phyloP scores from a whole-genome alignment of 2,888 invertebrate genomes.

The Watsonalla cultraria region DNA sequence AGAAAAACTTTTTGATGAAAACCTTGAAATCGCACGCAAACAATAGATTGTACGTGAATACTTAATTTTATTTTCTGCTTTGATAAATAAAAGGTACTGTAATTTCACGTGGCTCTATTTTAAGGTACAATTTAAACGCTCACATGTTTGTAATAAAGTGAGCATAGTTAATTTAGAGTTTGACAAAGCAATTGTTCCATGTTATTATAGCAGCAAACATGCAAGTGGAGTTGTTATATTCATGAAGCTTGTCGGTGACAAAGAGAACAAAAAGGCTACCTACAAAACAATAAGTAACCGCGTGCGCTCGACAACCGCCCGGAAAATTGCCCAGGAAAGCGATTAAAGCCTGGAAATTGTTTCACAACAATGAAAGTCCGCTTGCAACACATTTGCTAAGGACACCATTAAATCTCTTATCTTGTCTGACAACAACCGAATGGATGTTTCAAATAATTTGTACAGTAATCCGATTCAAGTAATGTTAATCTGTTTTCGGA shows the following conservation, averaged over 20 bases:
- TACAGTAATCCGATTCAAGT: background rate
- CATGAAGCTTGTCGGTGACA: constrained; percentile 25
- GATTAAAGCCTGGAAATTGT: constrained; percentile 55
- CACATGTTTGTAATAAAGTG: background rate
- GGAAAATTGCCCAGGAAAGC: constrained; percentile 49
- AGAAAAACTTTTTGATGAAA: no score
- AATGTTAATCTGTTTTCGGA: no score
- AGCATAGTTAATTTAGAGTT: background rate
- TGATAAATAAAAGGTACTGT: no score
- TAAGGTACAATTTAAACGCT: background rate
- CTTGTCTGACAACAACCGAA: constrained; percentile 22
- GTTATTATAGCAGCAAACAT: constrained; percentile 10
- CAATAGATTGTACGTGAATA: no score
- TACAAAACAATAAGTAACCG: constrained; percentile 39
- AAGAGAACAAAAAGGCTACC: constrained; percentile 29
- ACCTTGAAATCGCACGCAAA: no score
- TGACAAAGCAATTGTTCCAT: constrained; percentile 2
- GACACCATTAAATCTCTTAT: constrained; percentile 43
- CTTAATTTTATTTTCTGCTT: no score
- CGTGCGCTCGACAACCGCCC: constrained; percentile 44
- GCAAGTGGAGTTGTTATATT: constrained; percentile 22
- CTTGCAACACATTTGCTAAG: constrained; percentile 36
- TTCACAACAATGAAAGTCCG: constrained; percentile 44
- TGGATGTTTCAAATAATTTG: background rate
- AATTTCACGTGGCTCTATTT: no score